These are phyloP conservation scores for Mungos mungo DNA, from an alignment of 2,113 vertebrate genomes.

Conservation along the genomic window DNA sequence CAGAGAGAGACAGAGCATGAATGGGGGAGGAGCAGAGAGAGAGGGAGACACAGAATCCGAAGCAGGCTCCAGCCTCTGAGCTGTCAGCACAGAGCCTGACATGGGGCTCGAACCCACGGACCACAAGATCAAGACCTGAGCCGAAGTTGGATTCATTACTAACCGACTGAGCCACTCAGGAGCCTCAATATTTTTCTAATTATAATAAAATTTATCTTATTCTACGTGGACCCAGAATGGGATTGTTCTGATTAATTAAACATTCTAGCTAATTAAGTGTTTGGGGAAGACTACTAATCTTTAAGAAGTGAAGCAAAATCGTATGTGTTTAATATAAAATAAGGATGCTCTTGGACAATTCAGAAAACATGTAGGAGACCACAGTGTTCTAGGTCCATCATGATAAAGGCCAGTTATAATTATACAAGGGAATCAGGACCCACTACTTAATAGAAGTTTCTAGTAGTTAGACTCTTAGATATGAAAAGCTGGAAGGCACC, in stretches of 20 bases:
- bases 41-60: too few relatives aligned
- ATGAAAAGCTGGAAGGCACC: neutral
- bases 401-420: neutral
- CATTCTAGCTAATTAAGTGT: neutral
- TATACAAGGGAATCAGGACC: neutral
- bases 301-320: slow-evolving; percentile 13
- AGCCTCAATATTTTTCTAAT: slow-evolving; percentile 33
- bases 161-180: too few relatives aligned
- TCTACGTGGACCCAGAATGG: neutral
- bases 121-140: too few relatives aligned
- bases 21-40: too few relatives aligned
- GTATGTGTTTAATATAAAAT: neutral
- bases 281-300: slow-evolving; percentile 8
- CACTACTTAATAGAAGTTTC: neutral
- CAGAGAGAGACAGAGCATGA: too few relatives aligned
- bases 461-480: neutral
- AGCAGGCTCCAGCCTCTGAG: too few relatives aligned
- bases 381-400: neutral
- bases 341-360: neutral
- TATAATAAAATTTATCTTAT: slow-evolving; percentile 53
- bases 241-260: slow-evolving; percentile 34
- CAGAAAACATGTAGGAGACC: neutral
- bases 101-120: too few relatives aligned
- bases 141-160: too few relatives aligned
- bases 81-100: too few relatives aligned